Evolutionary conservation across 1,140 invertebrate genomes (phyloP).

Genomic region (Drosophila bocki): DNA sequence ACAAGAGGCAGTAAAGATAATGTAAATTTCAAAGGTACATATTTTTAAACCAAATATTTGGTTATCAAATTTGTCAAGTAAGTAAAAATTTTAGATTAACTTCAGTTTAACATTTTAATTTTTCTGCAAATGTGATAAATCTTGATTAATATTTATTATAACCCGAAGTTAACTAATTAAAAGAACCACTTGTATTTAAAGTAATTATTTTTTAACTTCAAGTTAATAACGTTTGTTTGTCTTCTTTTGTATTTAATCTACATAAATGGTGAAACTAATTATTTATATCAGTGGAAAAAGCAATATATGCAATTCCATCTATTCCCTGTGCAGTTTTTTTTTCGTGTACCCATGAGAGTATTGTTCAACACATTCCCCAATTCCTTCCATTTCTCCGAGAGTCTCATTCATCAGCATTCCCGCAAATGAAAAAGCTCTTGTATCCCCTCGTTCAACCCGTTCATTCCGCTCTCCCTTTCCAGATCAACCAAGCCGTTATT

Average conservation of each 20-base stretch:
- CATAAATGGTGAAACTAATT: no score
- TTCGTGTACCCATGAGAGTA: neutral
- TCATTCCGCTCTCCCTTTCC: neutral
- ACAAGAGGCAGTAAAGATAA: neutral
- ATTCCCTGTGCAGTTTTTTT: neutral
- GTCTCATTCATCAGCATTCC: conserved; percentile 1
- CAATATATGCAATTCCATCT: neutral
- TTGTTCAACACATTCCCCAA: neutral
- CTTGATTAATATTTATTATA: neutral
- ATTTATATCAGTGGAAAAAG: neutral
- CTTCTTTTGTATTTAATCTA: no score
- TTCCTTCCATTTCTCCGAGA: neutral
- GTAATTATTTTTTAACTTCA: neutral
- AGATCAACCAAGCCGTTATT: conserved; percentile 78
- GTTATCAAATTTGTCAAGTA: neutral
- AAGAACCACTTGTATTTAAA: no score
- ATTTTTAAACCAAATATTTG: neutral
- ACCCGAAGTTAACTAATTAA: no score
- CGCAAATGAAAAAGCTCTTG: conserved; percentile 2
- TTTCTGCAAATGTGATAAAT: neutral
- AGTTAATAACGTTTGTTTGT: neutral
- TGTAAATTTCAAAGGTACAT: neutral
- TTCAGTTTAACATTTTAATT: neutral
- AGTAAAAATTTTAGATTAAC: neutral
- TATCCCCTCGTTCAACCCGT: neutral